Conservation (phyloP, 1,140 invertebrate species). For the Saccostrea glomerata region DNA sequence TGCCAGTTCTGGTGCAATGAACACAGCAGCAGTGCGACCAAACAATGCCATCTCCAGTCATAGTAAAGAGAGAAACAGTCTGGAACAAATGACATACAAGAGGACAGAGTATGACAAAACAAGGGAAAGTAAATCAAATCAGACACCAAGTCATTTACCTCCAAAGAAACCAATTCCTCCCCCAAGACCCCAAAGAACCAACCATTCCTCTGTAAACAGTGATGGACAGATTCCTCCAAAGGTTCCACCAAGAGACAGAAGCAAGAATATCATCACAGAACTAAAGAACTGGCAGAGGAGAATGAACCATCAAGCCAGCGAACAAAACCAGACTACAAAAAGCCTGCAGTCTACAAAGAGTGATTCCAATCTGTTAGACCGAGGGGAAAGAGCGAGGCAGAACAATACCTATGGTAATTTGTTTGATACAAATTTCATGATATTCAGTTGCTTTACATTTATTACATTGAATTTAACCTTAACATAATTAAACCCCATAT, state of each 20-base stretch:
- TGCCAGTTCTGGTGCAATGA: constrained; percentile 22
- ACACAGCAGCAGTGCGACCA: constrained; percentile 70
- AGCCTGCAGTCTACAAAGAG: constrained; percentile 46
- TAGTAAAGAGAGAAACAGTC: constrained; percentile 44
- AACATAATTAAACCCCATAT: background rate
- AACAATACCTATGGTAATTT: constrained; percentile 62
- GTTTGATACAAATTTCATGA: background rate
- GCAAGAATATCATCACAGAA: constrained; percentile 66
- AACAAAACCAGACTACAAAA: background rate
- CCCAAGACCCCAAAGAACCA: constrained; percentile 52
- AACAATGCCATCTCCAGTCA: constrained; percentile 65
- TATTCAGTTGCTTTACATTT: background rate
- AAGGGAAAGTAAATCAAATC: constrained; percentile 21
- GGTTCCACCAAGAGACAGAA: constrained; percentile 69
- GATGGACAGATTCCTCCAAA: constrained; percentile 60
- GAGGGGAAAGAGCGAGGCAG: constrained; percentile 3
- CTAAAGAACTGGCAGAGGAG: constrained; percentile 72
- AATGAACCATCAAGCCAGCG: constrained; percentile 53
- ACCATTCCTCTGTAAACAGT: background rate
- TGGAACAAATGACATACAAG: constrained; percentile 46
- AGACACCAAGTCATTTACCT: constrained; percentile 31
- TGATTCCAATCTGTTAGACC: constrained; percentile 52
- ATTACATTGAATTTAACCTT: background rate
- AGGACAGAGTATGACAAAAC: constrained; percentile 29
- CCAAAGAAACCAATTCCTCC: constrained; percentile 50